A percentile compares a stretch with the other conserved stretches of the same genome.
Conservation (phyloP, 2,113 vertebrate species). For the Cheilinus undulatus region DNA sequence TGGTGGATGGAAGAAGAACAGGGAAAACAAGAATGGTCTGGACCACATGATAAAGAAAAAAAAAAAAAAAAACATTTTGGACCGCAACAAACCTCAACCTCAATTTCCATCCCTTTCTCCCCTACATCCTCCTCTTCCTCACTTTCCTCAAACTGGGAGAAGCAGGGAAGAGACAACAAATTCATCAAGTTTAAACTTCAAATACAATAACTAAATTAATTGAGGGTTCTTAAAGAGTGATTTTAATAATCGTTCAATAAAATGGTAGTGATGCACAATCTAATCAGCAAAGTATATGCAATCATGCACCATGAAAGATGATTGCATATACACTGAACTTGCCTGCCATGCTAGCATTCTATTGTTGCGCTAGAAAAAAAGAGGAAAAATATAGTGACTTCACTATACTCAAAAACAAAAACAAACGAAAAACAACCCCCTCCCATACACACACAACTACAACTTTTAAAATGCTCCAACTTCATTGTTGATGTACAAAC, state of each 20-base stretch:
- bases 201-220: not conserved
- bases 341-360: slow-evolving; percentile 61
- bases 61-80: not conserved
- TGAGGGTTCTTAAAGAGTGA: too few species aligned
- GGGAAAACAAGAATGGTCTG: slow-evolving; percentile 1
- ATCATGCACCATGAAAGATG: slow-evolving; percentile 50
- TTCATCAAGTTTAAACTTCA: not conserved
- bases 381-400: slow-evolving; percentile 25
- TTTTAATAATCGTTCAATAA: too few species aligned
- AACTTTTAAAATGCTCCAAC: too few species aligned
- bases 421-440: too few species aligned
- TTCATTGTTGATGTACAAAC: too few species aligned
- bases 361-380: slow-evolving; percentile 60
- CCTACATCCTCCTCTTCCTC: slow-evolving; percentile 72
- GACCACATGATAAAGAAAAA: slow-evolving; percentile 15
- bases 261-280: not conserved
- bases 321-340: slow-evolving; percentile 60
- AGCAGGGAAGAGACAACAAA: slow-evolving; percentile 40
- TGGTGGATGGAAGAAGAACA: slow-evolving; percentile 7
- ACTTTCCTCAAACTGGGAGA: slow-evolving; percentile 73
- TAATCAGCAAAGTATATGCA: slow-evolving; percentile 40
- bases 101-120: slow-evolving; percentile 66
- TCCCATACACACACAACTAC: too few species aligned
- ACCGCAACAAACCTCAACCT: slow-evolving; percentile 73
- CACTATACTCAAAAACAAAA: not conserved